phyloP scores from a whole-genome alignment of 2,797 vertebrate species.

The Tokudaia tokunoshimensis region DNA sequence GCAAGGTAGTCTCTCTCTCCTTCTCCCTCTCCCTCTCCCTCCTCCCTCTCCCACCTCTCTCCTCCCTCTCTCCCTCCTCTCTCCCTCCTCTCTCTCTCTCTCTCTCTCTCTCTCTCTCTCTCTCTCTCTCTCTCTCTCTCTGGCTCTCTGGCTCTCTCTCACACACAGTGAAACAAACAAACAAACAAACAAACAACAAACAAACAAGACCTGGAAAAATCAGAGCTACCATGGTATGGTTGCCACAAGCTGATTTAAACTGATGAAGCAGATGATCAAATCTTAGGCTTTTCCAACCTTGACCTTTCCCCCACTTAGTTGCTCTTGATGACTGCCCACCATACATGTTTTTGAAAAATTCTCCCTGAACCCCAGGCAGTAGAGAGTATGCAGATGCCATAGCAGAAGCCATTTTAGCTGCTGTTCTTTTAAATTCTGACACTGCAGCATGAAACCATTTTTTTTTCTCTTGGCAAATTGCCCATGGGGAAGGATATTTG shows the following conservation, averaged over 20 bases:
- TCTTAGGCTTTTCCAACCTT: background rate
- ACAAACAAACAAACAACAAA: background rate
- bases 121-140: too few species aligned
- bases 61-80: too few species aligned
- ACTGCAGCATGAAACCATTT: constrained; percentile 11
- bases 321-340: fast-evolving
- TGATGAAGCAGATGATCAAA: background rate
- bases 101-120: too few species aligned
- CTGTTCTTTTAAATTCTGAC: constrained; percentile 53
- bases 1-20: too few species aligned
- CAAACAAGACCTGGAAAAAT: background rate
- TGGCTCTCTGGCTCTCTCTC: too few species aligned
- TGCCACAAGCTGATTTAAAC: background rate
- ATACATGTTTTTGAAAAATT: background rate
- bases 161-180: background rate
- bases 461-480: constrained; percentile 41
- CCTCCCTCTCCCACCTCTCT: too few species aligned
- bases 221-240: background rate
- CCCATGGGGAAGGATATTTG: background rate
- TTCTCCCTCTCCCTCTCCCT: too few species aligned
- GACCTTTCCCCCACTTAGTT: background rate
- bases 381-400: background rate
- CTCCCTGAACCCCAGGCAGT: background rate
- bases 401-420: background rate
- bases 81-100: too few species aligned